Base-by-base conservation (phyloP, 1,140 invertebrate genomes). In the Heliconius hewitsoni region DNA sequence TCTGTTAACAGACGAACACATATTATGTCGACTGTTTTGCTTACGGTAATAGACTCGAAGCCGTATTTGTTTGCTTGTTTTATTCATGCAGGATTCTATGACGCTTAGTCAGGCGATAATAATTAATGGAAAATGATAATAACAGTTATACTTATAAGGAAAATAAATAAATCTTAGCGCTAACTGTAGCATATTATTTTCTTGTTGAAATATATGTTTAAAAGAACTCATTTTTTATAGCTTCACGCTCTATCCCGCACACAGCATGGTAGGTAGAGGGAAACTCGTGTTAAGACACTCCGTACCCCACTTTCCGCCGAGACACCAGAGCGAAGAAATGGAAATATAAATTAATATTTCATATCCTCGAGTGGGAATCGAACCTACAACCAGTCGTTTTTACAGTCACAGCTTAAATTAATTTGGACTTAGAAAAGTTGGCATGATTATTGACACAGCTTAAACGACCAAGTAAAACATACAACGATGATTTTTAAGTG, bases 121-220 rank as follows among this genome's bases (percentile, higher is more conserved):
- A 66, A 70, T 76, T 70, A 76, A 76, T 75, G 74, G 55, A 75
- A 18, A 34, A 55, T 23, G 60, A 75, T 75, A 75, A 75, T 42
- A 66, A 30, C 60, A 66, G 34, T 18, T 66, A 27, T 50, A 57
- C 34, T n/a, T 74, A 74, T 74, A 50, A 57, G 73, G 73, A 37
- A 74, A 52, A 74, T 74, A 74, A 74, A 27, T 74, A 66, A 66
- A 66, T 30, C 23, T 66, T 66, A 66, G 60, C 60, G 30, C 13
- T 66, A 30, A 66, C 23, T 66, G 60, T 66, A 27, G 13, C 27
- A 66, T 66, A 23, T 27, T n/a, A 60, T 60, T 23, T 27, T 66
- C 23, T n/a, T 27, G 50, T 27, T 16, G 11, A 46, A 46, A 46
- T 27, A 27, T 30, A 1, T 52, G 4, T 27, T 66, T 8, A 37